Conservation (phyloP, 2,888 invertebrate species). For the Volucella inflata region DNA sequence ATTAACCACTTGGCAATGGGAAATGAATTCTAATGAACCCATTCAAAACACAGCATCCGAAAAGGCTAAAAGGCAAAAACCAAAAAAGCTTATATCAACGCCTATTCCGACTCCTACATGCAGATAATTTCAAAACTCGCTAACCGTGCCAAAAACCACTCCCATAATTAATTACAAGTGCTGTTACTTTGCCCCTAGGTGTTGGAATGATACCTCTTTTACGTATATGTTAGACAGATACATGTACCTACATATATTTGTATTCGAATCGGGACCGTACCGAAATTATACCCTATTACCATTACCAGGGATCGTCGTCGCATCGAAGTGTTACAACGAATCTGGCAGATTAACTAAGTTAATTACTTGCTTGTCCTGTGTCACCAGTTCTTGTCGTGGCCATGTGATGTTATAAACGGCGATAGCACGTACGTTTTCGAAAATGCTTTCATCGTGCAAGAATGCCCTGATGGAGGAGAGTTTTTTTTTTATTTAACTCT, state of each 20-base stretch:
- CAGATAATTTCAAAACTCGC: conserved; percentile 60
- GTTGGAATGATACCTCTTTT: conserved; percentile 39
- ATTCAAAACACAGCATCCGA: conserved; percentile 38
- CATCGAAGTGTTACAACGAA: conserved; percentile 71
- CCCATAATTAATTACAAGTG: conserved; percentile 71
- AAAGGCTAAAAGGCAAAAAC: conserved; percentile 1
- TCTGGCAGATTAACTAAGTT: conserved; percentile 73
- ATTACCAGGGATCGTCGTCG: conserved; percentile 32
- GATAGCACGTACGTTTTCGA: conserved; percentile 67
- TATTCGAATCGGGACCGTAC: conserved; percentile 20
- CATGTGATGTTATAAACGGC: conserved; percentile 55
- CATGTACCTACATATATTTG: too few relatives aligned
- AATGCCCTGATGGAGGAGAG: conserved; percentile 20
- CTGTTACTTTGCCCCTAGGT: conserved; percentile 54
- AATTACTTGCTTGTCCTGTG: conserved; percentile 75
- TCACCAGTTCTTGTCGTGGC: conserved; percentile 70
- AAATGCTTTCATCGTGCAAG: conserved; percentile 52
- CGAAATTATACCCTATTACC: conserved; percentile 64
- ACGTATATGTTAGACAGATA: neutral
- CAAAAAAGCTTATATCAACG: neutral
- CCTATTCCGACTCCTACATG: conserved; percentile 28
- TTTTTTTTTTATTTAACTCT: conserved; percentile 24
- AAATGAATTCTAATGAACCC: conserved; percentile 71
- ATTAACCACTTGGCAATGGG: conserved; percentile 65
- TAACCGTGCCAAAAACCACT: conserved; percentile 64